Evolutionary conservation across 2,888 invertebrate genomes (phyloP), one percentile per base, ranked within the genome.

Genomic region (Tetrapedia diversipes): DNA sequence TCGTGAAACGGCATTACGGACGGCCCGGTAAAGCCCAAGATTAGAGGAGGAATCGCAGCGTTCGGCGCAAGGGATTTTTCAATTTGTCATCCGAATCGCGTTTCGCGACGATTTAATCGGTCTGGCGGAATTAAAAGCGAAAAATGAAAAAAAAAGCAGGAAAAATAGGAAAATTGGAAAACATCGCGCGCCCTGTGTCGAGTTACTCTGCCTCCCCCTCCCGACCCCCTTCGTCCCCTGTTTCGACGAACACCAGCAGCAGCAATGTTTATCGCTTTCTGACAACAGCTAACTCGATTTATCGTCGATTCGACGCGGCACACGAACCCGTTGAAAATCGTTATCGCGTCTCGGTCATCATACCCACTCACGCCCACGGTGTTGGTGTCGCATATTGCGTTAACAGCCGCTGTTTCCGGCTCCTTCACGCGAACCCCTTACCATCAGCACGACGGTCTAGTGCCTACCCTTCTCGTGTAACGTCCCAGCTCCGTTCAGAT

Each of bases 401-500:
- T 78, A 79, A 72, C 78, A 64, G 54, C 32, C 77, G 37, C 49
- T 67, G 78, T 72, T 72, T 56, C 77, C 71, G 67, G 37, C 49
- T 43, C 43, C 66, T 72, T 66, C 77, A 49, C 59, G 67, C 63
- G n/a, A 54, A 77, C 63, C 45, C 66, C 47, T 39, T 59, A 32
- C 24, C 32, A 11, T 51, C 16, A 22, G 10, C 27, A n/a, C n/a
- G n/a, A n/a, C n/a, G n/a, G n/a, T n/a, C n/a, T n/a, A n/a, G n/a
- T n/a, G n/a, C n/a, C n/a, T n/a, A n/a, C n/a, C n/a, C n/a, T n/a
- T n/a, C n/a, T n/a, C n/a, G n/a, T 51, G 67, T 64, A 32, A 54
- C 72, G 72, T 77, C 72, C 77, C 43, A 14, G 11, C 6, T 16
- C 19, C 19, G n/a, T 3, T n/a, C 32, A 1, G 53, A 64, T 77